Evolutionary conservation across 2,797 vertebrate genomes (phyloP).

Genomic region (Glyptemys insculpta): DNA sequence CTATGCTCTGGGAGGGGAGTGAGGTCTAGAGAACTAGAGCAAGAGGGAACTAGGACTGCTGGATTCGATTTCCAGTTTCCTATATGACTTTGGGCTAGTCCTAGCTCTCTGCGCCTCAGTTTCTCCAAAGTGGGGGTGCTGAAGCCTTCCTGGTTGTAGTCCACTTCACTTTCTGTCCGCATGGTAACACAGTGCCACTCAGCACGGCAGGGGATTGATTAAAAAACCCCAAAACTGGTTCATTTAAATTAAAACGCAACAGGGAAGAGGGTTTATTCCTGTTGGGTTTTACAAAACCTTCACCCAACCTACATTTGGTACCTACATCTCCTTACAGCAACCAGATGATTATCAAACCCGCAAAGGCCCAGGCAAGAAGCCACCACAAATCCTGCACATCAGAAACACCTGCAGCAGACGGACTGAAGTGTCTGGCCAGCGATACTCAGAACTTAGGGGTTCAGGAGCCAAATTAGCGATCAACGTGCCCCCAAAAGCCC

Average conservation of each 20-base stretch:
- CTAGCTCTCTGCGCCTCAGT: not conserved
- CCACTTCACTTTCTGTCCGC: not conserved
- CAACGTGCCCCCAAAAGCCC: no score
- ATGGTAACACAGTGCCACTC: not conserved
- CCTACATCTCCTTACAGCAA: not conserved
- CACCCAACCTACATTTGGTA: not conserved
- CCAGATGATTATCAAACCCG: not conserved
- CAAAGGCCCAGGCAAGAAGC: not conserved
- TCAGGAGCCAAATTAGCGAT: no score
- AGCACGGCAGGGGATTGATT: not conserved
- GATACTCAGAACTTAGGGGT: no score
- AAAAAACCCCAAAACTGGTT: not conserved
- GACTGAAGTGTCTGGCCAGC: not conserved
- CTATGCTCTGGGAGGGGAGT: not conserved
- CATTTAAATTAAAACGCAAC: not conserved
- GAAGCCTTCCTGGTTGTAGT: not conserved
- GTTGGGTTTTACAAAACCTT: not conserved
- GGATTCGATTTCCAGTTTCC: not conserved
- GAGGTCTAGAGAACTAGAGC: not conserved
- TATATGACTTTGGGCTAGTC: not conserved
- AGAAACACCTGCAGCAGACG: not conserved
- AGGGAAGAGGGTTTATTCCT: not conserved
- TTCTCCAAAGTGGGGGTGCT: not conserved
- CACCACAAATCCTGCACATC: not conserved
- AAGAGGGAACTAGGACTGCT: not conserved